A percentile compares a stretch with the other conserved stretches of the same genome.
Evolutionary conservation across 2,888 invertebrate genomes (phyloP).

Genomic region (Dicycla oo): DNA sequence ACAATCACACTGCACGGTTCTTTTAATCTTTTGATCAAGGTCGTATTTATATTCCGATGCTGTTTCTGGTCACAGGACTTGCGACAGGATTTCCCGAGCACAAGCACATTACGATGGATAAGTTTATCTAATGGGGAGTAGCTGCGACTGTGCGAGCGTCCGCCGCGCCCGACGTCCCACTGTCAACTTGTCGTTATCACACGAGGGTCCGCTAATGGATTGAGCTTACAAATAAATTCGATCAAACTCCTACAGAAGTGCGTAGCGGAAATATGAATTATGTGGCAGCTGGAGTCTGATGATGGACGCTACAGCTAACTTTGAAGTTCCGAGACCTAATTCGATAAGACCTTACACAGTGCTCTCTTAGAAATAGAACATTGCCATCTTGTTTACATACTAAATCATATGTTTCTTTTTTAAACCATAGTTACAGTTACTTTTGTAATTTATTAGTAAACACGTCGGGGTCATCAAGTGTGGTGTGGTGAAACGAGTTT

Average conservation of each 20-base stretch:
- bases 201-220: conserved; percentile 86
- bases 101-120: conserved; percentile 54
- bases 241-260: conserved; percentile 83
- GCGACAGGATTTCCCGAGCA: conserved; percentile 37
- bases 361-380: conserved; percentile 23
- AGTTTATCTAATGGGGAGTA: conserved; percentile 68
- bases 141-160: conserved; percentile 65
- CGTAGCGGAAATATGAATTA: conserved; percentile 85
- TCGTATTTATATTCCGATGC: conserved; percentile 41
- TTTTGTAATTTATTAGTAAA: conserved; percentile 21
- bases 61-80: conserved; percentile 29
- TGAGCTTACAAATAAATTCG: conserved; percentile 86
- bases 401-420: conserved; percentile 9
- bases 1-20: conserved; percentile 62
- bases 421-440: neutral
- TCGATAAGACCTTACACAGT: conserved; percentile 36
- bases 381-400: conserved; percentile 36
- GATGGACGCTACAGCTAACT: conserved; percentile 61
- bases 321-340: conserved; percentile 38
- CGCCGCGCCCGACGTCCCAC: conserved; percentile 75
- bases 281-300: conserved; percentile 68
- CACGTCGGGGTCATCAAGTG: conserved; percentile 6
- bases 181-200: conserved; percentile 83
- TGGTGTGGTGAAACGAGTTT: neutral
- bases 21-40: conserved; percentile 42